Evolutionary conservation across 2,113 vertebrate species (phyloP).

Genomic region (Dromiciops gliroides): DNA sequence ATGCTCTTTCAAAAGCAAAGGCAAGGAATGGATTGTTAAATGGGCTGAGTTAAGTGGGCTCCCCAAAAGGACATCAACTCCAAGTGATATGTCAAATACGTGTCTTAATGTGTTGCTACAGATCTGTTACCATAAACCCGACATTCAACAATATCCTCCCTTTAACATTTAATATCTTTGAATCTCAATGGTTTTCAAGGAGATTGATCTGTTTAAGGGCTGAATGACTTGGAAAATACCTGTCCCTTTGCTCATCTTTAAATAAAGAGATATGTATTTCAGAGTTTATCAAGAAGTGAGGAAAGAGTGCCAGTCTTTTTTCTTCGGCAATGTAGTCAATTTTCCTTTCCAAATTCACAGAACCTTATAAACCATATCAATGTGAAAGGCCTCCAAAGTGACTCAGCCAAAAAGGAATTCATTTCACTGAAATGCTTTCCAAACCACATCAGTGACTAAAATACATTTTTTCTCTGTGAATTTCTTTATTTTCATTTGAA

Average conservation of each 20-base stretch:
- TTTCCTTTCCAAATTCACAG: slow-evolving; percentile 70
- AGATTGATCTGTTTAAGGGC: slow-evolving; percentile 75
- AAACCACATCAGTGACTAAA: slow-evolving; percentile 72
- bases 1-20: slow-evolving; percentile 75
- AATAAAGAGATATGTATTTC: slow-evolving; percentile 73
- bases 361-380: slow-evolving; percentile 75
- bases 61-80: slow-evolving; percentile 73
- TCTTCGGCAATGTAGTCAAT: slow-evolving; percentile 74
- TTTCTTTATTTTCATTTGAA: slow-evolving; percentile 76
- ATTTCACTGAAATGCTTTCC: slow-evolving; percentile 75
- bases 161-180: slow-evolving; percentile 73
- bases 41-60: slow-evolving; percentile 79
- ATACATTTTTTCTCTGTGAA: slow-evolving; percentile 71
- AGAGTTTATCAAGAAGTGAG: slow-evolving; percentile 77
- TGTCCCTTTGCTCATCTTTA: slow-evolving; percentile 74
- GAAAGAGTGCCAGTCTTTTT: slow-evolving; percentile 75
- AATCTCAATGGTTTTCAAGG: slow-evolving; percentile 68
- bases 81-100: slow-evolving; percentile 60
- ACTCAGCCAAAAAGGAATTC: slow-evolving; percentile 81
- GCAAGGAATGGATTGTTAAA: slow-evolving; percentile 81
- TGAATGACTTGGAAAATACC: slow-evolving; percentile 71
- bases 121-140: slow-evolving; percentile 58
- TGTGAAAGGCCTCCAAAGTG: slow-evolving; percentile 75
- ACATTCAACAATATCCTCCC: slow-evolving; percentile 58
- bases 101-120: slow-evolving; percentile 52